Evolutionary conservation across 1,140 invertebrate genomes (phyloP).

Genomic region (Patella vulgata): DNA sequence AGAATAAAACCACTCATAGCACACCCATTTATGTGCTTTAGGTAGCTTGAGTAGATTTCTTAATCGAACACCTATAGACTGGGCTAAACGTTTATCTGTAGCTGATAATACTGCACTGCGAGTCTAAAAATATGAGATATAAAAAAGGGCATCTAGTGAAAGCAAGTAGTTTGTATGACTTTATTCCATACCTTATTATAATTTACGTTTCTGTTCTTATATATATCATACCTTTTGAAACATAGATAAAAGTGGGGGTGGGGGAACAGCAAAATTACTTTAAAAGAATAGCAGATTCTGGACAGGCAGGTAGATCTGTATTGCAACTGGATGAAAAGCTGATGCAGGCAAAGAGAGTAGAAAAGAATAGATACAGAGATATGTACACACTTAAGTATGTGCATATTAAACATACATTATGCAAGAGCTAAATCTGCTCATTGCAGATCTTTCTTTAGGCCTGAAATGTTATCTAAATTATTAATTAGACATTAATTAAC

Average conservation of each 20-base stretch:
- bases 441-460: no score
- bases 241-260: neutral
- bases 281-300: neutral
- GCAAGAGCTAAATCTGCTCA: no score
- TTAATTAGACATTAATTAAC: no score
- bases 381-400: no score
- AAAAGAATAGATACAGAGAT: no score
- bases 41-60: slow-evolving; percentile 97
- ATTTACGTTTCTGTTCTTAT: neutral
- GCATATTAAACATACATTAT: no score
- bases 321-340: no score
- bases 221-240: neutral
- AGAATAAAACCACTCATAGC: slow-evolving; percentile 99
- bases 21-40: slow-evolving; percentile 99
- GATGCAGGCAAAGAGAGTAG: no score
- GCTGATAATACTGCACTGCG: slow-evolving; percentile 7
- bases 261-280: slow-evolving; percentile 5
- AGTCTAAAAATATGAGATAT: neutral
- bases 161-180: neutral
- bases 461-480: no score
- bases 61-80: slow-evolving; percentile 88
- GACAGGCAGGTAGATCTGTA: no score
- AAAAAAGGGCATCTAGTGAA: neutral
- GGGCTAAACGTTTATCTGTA: slow-evolving; percentile 77
- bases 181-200: neutral